These are phyloP conservation scores for Tenthredo amoena DNA, from an alignment of 2,888 invertebrate species.

Conservation along the genomic window DNA sequence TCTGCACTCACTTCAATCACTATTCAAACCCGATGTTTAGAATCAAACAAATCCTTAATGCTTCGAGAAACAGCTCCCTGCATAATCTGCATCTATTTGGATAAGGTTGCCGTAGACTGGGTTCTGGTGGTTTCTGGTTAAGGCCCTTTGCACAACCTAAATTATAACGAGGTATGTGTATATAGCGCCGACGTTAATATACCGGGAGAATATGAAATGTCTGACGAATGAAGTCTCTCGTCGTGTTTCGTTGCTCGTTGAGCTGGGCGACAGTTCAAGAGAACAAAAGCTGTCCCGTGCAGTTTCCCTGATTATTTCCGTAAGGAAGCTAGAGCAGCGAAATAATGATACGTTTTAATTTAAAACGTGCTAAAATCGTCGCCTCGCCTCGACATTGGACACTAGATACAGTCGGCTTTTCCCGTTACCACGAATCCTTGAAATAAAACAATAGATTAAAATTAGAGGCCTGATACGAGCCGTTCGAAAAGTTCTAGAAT, in stretches of 20 bases:
- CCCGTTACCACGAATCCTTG: not conserved
- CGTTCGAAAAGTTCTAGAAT: not conserved
- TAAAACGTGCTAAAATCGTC: constrained; percentile 16
- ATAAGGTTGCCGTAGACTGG: not conserved
- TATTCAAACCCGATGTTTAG: constrained; percentile 1
- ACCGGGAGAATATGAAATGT: not conserved
- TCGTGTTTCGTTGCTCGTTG: constrained; percentile 33
- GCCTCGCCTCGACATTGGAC: not conserved
- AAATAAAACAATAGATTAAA: not conserved
- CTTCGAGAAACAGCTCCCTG: not conserved
- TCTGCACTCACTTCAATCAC: constrained; percentile 5
- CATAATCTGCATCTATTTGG: not conserved
- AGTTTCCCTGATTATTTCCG: constrained; percentile 49
- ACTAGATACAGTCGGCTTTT: not conserved
- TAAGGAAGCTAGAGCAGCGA: not conserved
- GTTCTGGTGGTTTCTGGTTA: not conserved
- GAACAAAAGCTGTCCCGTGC: constrained; percentile 40
- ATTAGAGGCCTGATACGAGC: not conserved
- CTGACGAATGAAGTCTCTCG: constrained; percentile 6
- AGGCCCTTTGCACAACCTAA: not conserved
- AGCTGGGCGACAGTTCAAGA: not conserved
- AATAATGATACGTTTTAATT: constrained; percentile 44
- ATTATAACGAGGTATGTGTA: not conserved
- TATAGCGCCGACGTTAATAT: not conserved
- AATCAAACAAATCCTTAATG: not conserved